These are phyloP conservation scores for Macrosteles quadrilineatus DNA, from an alignment of 1,140 invertebrate species.

Conservation along the genomic window DNA sequence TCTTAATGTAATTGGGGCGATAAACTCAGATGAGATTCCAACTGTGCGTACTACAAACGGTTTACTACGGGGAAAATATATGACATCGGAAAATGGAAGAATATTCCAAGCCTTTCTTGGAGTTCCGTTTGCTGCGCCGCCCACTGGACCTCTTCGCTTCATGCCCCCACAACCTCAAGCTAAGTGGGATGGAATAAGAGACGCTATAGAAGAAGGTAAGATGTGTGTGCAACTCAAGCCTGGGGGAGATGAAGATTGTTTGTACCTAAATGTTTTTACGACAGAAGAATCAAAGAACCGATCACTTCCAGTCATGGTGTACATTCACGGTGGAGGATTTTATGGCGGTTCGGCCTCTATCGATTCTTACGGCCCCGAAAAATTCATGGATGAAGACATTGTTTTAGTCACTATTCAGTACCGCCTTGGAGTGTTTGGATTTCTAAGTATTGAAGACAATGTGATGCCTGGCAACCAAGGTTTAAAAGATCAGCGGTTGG, in stretches of 20 bases:
- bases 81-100: not conserved
- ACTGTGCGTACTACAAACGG: not conserved
- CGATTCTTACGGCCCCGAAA: conserved; percentile 41
- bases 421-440: conserved; percentile 46
- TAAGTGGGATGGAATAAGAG: conserved; percentile 51
- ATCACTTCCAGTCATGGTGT: conserved; percentile 54
- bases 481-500: conserved; percentile 38
- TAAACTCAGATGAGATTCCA: not conserved
- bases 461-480: conserved; percentile 38
- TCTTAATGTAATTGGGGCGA: too few relatives aligned
- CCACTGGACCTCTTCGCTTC: not conserved
- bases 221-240: conserved; percentile 47
- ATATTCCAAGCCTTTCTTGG: not conserved
- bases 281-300: too few relatives aligned
- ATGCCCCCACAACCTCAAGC: conserved; percentile 48
- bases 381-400: conserved; percentile 48
- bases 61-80: not conserved
- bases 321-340: conserved; percentile 56
- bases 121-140: conserved; percentile 8
- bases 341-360: conserved; percentile 42
- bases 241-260: conserved; percentile 63
- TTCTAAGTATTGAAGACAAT: conserved; percentile 38
- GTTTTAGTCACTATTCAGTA: conserved; percentile 54
- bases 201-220: conserved; percentile 50
- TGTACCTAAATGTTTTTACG: conserved; percentile 65